Conservation (phyloP, 2,797 vertebrate genomes). For the Acropternis orthonyx region DNA sequence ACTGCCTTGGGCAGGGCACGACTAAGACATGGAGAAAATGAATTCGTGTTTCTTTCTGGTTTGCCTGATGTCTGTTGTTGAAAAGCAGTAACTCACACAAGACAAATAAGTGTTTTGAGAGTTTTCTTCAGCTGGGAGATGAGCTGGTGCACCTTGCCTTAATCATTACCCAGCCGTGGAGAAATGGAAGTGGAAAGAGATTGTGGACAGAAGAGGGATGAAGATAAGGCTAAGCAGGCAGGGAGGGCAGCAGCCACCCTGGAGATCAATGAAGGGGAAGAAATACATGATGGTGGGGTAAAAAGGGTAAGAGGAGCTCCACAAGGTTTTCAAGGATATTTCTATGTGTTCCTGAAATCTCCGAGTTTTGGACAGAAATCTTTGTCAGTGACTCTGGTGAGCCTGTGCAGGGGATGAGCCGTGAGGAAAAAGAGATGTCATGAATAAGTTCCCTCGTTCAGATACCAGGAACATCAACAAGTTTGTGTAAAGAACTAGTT, state of each 20-base stretch:
- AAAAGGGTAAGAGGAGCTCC: not conserved
- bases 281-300: not conserved
- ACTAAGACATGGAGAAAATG: not conserved
- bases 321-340: not conserved
- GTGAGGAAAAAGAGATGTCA: not conserved
- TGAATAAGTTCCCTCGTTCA: not conserved
- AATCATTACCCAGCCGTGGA: not conserved
- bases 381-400: not conserved
- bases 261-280: fast-evolving
- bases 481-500: not conserved
- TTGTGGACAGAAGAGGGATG: not conserved
- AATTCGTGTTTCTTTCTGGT: not conserved
- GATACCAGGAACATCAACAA: not conserved
- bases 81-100: not conserved
- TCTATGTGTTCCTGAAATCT: not conserved
- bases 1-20: fast-evolving
- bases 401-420: not conserved
- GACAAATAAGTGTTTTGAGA: not conserved
- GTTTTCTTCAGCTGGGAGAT: not conserved
- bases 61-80: not conserved
- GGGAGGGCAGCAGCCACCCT: not conserved
- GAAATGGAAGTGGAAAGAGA: not conserved
- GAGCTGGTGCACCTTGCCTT: not conserved
- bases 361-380: not conserved
- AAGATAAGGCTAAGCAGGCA: not conserved